Conservation (phyloP, 2,888 invertebrate species). For the Acanthopleura granulata region DNA sequence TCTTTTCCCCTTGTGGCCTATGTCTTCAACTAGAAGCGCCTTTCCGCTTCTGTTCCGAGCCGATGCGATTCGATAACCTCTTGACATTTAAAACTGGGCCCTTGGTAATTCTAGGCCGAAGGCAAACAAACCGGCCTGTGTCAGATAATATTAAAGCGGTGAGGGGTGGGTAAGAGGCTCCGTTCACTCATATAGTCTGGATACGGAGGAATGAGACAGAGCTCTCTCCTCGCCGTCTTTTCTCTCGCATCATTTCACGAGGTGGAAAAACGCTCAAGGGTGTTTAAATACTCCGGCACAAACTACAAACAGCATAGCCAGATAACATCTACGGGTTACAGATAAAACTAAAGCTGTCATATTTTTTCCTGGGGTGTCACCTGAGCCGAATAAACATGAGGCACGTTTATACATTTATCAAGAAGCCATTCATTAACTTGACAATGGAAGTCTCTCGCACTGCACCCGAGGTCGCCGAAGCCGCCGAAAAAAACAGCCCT, state of each 20-base stretch:
- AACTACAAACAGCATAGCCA: slow-evolving; percentile 1
- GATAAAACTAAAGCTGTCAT: not conserved
- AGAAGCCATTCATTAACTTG: not conserved
- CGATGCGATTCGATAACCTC: not conserved
- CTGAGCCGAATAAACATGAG: not conserved
- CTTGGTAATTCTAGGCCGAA: not conserved
- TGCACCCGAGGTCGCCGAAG: not conserved
- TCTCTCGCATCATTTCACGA: slow-evolving; percentile 4
- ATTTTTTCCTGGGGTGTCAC: slow-evolving; percentile 1
- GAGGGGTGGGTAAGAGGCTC: not conserved
- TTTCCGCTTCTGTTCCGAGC: too few species aligned
- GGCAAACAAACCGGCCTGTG: slow-evolving; percentile 10
- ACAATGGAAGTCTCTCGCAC: not conserved
- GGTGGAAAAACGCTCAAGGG: not conserved
- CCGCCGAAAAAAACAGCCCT: too few species aligned
- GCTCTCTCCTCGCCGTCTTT: not conserved
- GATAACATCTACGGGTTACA: slow-evolving; percentile 1
- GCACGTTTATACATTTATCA: not conserved
- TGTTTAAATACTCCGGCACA: not conserved
- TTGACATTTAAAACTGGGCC: slow-evolving; percentile 4
- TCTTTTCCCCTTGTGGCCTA: too few species aligned
- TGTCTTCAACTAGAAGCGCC: too few species aligned
- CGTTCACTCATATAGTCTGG: not conserved
- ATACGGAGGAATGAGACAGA: not conserved
- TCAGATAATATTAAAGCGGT: not conserved